phyloP scores from a whole-genome alignment of 2,888 invertebrate genomes.

The Dromius quadrimaculatus region DNA sequence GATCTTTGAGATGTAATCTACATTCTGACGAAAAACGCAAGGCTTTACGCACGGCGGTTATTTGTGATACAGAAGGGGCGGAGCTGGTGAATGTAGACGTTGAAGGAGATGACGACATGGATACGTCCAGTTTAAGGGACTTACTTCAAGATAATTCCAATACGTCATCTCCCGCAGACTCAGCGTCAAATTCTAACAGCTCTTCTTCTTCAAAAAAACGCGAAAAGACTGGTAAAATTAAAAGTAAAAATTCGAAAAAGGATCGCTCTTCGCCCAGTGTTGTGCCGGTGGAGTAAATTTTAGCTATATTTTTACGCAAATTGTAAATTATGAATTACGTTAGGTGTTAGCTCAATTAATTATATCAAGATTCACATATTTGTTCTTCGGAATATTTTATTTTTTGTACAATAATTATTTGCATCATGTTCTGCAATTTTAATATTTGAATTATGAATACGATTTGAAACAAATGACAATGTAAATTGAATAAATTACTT shows the following conservation, averaged over 20 bases:
- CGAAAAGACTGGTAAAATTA: slow-evolving; percentile 58
- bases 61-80: slow-evolving; percentile 57
- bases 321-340: slow-evolving; percentile 23
- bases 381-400: slow-evolving; percentile 19
- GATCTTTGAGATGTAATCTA: slow-evolving; percentile 45
- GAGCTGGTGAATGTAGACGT: slow-evolving; percentile 62
- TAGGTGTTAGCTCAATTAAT: slow-evolving; percentile 32
- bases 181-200: slow-evolving; percentile 60
- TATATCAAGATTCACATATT: slow-evolving; percentile 3
- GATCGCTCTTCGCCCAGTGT: slow-evolving; percentile 62
- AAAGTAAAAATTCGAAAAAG: slow-evolving; percentile 61
- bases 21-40: slow-evolving; percentile 48
- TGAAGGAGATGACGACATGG: slow-evolving; percentile 63
- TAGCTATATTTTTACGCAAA: slow-evolving; percentile 28
- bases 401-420: slow-evolving; percentile 22
- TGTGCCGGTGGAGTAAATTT: slow-evolving; percentile 57
- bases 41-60: slow-evolving; percentile 46
- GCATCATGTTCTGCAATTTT: slow-evolving; percentile 2
- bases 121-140: slow-evolving; percentile 62
- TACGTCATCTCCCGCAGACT: slow-evolving; percentile 63
- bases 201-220: slow-evolving; percentile 59
- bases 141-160: slow-evolving; percentile 63
- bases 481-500: too few species aligned
- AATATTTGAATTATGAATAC: slow-evolving; percentile 12
- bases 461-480: slow-evolving; percentile 9